phyloP scores from a whole-genome alignment of 2,888 invertebrate genomes.

The Acanthosepion lycidas region DNA sequence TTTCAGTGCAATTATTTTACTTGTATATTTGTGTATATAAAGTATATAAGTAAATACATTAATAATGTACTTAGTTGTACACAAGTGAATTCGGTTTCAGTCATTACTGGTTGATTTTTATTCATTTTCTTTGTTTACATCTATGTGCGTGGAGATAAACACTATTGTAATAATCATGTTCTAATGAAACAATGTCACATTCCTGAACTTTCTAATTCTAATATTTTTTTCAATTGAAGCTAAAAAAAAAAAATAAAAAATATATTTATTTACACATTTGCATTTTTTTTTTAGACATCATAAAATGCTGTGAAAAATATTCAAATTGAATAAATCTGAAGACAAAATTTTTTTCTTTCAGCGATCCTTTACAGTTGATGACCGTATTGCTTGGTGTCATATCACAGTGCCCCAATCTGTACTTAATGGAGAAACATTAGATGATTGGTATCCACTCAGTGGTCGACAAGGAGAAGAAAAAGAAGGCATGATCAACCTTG shows the following conservation, averaged over 20 bases:
- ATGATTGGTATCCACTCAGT: slow-evolving; percentile 94
- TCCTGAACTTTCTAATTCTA: too few relatives aligned
- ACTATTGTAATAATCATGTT: too few relatives aligned
- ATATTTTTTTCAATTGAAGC: too few relatives aligned
- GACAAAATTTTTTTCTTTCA: slow-evolving; percentile 60
- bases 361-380: slow-evolving; percentile 96
- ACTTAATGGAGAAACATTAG: slow-evolving; percentile 88
- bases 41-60: too few relatives aligned
- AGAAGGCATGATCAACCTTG: slow-evolving; percentile 94
- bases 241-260: too few relatives aligned
- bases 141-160: background rate
- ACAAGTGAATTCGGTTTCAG: too few relatives aligned
- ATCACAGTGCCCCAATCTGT: slow-evolving; percentile 89
- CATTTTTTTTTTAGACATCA: too few relatives aligned
- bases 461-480: slow-evolving; percentile 96
- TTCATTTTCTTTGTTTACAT: background rate
- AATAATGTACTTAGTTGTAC: too few relatives aligned
- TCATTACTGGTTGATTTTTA: background rate
- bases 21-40: too few relatives aligned
- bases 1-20: too few relatives aligned
- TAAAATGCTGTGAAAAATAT: too few relatives aligned
- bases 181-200: too few relatives aligned
- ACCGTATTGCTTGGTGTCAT: slow-evolving; percentile 94
- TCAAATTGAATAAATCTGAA: background rate
- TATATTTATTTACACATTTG: background rate